Base-by-base conservation (phyloP, 2,797 vertebrate species). In the Philypnodon macrostomus region DNA sequence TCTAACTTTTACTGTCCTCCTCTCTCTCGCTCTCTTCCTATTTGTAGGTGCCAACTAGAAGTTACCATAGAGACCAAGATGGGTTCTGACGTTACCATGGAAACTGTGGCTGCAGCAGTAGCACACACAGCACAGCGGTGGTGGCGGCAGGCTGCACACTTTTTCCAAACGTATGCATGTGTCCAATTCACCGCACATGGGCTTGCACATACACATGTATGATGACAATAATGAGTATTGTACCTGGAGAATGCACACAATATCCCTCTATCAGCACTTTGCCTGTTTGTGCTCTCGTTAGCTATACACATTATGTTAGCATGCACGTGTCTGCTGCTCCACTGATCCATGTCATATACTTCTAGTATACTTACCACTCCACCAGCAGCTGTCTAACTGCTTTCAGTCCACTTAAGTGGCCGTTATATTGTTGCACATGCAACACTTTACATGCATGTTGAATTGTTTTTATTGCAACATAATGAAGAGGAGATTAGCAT, bases 31-130 rank as follows among this genome's bases (percentile, higher is more conserved):
- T 15, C 46, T 49, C 58, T 54, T 55, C 27, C 32, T 60, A 63
- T 78, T 67, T 72, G 65, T 76, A 70, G 74, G 74, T 75, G 69
- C 79, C 78, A 84, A 80, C 78, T 63, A 78, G 70, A 81, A 79
- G 87, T 91, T 89, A 81, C 89, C 88, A 90, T 88, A 81, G 89
- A 88, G 81, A 90, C 81, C 74, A 79, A 83, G 81, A 86, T 81
- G 84, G 85, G 84, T 76, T 83, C 75, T 34, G 57, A 82, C 7
- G 81, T 91, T 87, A 65, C 88, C 85, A 88, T 91, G 82, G 89
- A 88, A 89, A 91, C 87, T 86, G 87, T 79, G 74, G 73, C 39
- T 15, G 8, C 39, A 26, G 78, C 80, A 81, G 87, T 80, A 79
- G 80, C 73, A 35, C 33, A 75, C n/a, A n/a, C n/a, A n/a, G n/a